Evolutionary conservation across 1,140 invertebrate species (phyloP).

Genomic region (Drosophila leontia): DNA sequence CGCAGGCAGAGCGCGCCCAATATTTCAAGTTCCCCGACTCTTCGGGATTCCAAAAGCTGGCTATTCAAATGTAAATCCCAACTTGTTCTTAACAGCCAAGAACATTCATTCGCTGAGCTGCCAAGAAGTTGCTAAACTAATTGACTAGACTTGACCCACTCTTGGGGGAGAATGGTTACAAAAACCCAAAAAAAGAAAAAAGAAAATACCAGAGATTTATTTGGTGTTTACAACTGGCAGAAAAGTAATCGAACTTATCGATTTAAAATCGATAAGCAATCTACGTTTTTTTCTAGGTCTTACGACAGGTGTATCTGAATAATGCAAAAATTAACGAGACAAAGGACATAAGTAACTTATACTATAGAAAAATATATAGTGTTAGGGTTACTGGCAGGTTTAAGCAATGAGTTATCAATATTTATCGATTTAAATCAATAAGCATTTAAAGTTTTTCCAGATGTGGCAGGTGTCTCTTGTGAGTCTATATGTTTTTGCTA

Average conservation of each 20-base stretch:
- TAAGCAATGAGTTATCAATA: background rate
- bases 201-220: background rate
- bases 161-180: slow-evolving; percentile 1
- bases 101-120: slow-evolving; percentile 29
- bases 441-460: too few species aligned
- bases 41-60: slow-evolving; percentile 28
- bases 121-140: slow-evolving; percentile 26
- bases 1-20: slow-evolving; percentile 47
- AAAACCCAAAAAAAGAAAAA: background rate
- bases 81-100: slow-evolving; percentile 58
- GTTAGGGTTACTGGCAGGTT: background rate
- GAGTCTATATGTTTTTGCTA: too few species aligned
- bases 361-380: background rate
- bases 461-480: too few species aligned
- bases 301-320: background rate
- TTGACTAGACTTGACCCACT: slow-evolving; percentile 28
- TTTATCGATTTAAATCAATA: too few species aligned
- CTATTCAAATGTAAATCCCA: slow-evolving; percentile 72
- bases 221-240: background rate
- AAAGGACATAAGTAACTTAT: background rate
- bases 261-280: background rate
- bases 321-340: background rate
- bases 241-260: background rate
- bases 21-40: slow-evolving; percentile 57
- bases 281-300: background rate